Conservation (phyloP, 2,888 invertebrate genomes). For the Anorthoa munda region DNA sequence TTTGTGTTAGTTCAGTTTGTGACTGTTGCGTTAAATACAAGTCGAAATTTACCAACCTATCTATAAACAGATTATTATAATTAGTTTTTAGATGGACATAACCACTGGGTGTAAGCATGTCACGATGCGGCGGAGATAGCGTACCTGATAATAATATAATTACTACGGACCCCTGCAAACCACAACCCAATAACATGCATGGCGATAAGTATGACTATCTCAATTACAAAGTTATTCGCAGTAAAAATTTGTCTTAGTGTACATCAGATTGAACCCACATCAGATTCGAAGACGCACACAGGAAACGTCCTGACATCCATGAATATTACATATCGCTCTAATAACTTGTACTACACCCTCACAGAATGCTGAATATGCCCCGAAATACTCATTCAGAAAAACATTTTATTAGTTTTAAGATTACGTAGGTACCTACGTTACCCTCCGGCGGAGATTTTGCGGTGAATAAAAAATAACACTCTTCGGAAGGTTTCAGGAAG, state of each 20-base stretch:
- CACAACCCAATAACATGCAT: neutral
- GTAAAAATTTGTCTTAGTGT: constrained; percentile 25
- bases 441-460: constrained; percentile 12
- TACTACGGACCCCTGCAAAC: neutral
- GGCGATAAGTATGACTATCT: constrained; percentile 7
- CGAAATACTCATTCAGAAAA: constrained; percentile 27
- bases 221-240: constrained; percentile 25
- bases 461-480: constrained; percentile 39
- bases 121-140: neutral
- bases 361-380: constrained; percentile 14
- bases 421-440: constrained; percentile 15
- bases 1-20: neutral
- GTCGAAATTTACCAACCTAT: neutral
- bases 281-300: constrained; percentile 31
- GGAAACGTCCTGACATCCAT: constrained; percentile 36
- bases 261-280: constrained; percentile 42
- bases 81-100: neutral
- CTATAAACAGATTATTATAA: neutral
- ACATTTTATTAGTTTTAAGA: constrained; percentile 43
- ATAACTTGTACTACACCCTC: constrained; percentile 14
- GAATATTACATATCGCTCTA: constrained; percentile 44
- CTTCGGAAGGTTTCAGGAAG: constrained; percentile 22
- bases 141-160: neutral
- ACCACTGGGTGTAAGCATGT: neutral
- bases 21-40: neutral